Base-by-base conservation (phyloP, 1,140 invertebrate genomes). In the Metopolophium dirhodum region DNA sequence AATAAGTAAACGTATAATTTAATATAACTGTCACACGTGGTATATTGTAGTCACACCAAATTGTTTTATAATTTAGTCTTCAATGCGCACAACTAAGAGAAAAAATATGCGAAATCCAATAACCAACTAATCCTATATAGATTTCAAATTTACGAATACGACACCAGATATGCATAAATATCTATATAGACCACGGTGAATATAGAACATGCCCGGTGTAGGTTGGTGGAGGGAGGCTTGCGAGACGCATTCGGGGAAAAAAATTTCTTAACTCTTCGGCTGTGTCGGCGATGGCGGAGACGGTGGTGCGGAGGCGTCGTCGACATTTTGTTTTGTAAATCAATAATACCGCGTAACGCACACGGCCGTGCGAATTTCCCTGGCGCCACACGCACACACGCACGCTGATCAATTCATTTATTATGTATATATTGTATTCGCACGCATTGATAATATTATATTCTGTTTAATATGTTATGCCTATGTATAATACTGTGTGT, bases 331-430 rank as follows among this genome's bases (percentile, higher is more conserved):
- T 57, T 57, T 77, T 54, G 57, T 18, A 68, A 90, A 90, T 90
- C 89, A 68, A 68, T 90, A 90, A 90, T 90, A 68, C 47, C 89
- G 89, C 54, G 89, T 90, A 68, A 68, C 89, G 41, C 88, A 57
- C 51, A 68, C 41, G 23, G 87, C 23, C 47, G 22, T 30, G 87
- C 8, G 35, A 89, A 89, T 51, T 89, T 18, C 35, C 22, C 47
- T 57, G 87, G 51, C 87, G n/a, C 51, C 87, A 57, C n/a, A 35
- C 49, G 22, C 87, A 54, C 51, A 26, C 87, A 26, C 35, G 23
- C 51, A 37, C 22, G 23, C 86, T 26, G 61, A 77, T 77, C 61
- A 77, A 77, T 77, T n/a, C n/a, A 77, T 77, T 77, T 77, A 77
- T 18, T 77, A n/a, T 68, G 61, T 77, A 30, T 7, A 61, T n/a